phyloP scores from a whole-genome alignment of 1,140 invertebrate genomes.

The Chymomyza costata region DNA sequence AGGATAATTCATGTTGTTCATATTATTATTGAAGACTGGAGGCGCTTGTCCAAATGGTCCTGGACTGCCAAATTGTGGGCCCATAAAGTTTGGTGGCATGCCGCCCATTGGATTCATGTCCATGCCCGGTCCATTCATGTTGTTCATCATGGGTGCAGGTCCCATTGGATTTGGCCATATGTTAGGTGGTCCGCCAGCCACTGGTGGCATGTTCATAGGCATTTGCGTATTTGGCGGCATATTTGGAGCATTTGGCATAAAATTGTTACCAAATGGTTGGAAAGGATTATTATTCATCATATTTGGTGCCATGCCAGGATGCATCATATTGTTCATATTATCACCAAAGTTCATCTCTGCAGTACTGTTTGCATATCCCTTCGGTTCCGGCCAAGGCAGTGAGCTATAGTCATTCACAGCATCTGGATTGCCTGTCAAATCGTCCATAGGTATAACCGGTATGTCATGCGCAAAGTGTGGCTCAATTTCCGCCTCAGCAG shows the following conservation, averaged over 20 bases:
- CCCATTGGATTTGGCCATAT: conserved; percentile 55
- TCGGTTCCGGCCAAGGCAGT: conserved; percentile 88
- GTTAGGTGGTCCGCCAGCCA: conserved; percentile 31
- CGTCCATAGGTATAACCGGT: conserved; percentile 90
- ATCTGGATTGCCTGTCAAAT: conserved; percentile 87
- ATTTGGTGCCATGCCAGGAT: conserved; percentile 61
- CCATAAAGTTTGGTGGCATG: conserved; percentile 52
- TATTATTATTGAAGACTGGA: conserved; percentile 39
- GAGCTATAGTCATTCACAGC: conserved; percentile 85
- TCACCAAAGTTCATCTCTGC: conserved; percentile 33
- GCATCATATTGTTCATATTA: conserved; percentile 76
- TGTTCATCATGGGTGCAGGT: conserved; percentile 31
- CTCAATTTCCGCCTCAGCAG: conserved; percentile 90
- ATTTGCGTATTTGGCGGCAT: conserved; percentile 19
- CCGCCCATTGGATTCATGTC: conserved; percentile 41
- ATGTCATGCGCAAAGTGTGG: conserved; percentile 85
- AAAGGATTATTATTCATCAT: conserved; percentile 51
- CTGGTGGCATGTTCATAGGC: conserved; percentile 22
- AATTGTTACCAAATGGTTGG: conserved; percentile 46
- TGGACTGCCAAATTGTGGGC: conserved; percentile 52
- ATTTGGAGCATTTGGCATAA: conserved; percentile 16
- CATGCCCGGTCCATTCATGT: conserved; percentile 37
- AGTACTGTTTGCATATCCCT: conserved; percentile 77
- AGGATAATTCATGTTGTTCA: conserved; percentile 42
- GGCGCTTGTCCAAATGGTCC: conserved; percentile 25